Evolutionary conservation across 1,140 invertebrate genomes (phyloP), one percentile per base, ranked within the genome.

Genomic region (Drosophila sechellia): DNA sequence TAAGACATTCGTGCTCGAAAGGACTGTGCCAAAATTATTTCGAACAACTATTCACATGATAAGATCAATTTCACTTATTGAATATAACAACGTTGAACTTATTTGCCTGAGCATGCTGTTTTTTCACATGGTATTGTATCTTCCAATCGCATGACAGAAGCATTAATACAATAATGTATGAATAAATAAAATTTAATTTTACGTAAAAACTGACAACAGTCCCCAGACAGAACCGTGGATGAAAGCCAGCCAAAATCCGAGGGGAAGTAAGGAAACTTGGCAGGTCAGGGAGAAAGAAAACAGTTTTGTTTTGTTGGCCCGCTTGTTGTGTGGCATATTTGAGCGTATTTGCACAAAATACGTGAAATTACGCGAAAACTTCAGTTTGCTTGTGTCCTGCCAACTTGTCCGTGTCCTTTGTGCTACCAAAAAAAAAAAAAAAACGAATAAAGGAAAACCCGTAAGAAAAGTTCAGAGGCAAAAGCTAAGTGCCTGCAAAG

Each of bases 161-260:
- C 54, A 81, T 86, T 81, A 86, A 80, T 77, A 66, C 55, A 66
- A 68, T 81, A 86, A 81, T 78, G 59, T 74, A 85, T 85, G 78
- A 85, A 85, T 85, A 85, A 85, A 87, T 85, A 85, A 85, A 87
- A 85, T 87, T 85, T 87, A 87, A 85, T 85, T 85, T 85, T 81
- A 78, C 83, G 57, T 63, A 87, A 78, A 85, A 85, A 81, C 81
- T 86, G 64, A 78, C 83, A 85, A 80, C 55, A 77, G 50, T 77
- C 72, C 71, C 65, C 57, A 81, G 79, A 64, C 59, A 60, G 42
- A 39, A 42, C 39, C 48, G 15, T 17, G 45, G 20, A n/a, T 27
- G 25, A 31, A 46, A 2, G 4, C 12, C 10, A 37, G 50, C 2
- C 55, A 13, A 25, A 49, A 55, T 31, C 45, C 13, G 37, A n/a